Conservation (phyloP, 2,113 vertebrate genomes). For the Chauna torquata region DNA sequence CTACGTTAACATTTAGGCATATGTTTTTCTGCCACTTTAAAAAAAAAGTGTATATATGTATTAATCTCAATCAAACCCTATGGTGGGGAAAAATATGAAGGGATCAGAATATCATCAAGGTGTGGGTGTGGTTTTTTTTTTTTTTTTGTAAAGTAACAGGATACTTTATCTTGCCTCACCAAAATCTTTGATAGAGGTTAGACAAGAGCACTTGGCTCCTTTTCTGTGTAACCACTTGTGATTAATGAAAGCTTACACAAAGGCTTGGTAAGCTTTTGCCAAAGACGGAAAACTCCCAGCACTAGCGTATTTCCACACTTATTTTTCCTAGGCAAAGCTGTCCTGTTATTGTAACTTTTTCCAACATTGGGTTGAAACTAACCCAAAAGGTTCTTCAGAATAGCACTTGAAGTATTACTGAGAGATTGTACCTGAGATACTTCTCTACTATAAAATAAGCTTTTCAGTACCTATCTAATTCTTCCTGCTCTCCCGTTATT, state of each 20-base stretch:
- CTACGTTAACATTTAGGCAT: neutral
- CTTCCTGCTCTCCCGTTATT: neutral
- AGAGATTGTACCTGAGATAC: neutral
- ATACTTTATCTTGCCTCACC: neutral
- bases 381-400: neutral
- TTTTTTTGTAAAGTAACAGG: rapidly evolving
- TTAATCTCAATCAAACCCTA: neutral
- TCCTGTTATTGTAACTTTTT: neutral
- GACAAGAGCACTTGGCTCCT: neutral
- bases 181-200: neutral
- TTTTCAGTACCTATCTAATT: neutral
- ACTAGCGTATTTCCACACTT: rapidly evolving
- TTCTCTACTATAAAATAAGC: neutral
- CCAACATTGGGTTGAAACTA: neutral
- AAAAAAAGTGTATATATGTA: rapidly evolving
- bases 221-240: neutral
- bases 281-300: neutral
- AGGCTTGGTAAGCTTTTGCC: neutral
- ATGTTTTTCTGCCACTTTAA: neutral
- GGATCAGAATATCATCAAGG: neutral
- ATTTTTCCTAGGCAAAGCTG: neutral
- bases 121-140: neutral
- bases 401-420: neutral
- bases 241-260: neutral
- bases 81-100: neutral